A percentile compares a stretch with the other conserved stretches of the same genome.
phyloP scores from a whole-genome alignment of 2,113 vertebrate species.

The Odontophorus gujanensis region DNA sequence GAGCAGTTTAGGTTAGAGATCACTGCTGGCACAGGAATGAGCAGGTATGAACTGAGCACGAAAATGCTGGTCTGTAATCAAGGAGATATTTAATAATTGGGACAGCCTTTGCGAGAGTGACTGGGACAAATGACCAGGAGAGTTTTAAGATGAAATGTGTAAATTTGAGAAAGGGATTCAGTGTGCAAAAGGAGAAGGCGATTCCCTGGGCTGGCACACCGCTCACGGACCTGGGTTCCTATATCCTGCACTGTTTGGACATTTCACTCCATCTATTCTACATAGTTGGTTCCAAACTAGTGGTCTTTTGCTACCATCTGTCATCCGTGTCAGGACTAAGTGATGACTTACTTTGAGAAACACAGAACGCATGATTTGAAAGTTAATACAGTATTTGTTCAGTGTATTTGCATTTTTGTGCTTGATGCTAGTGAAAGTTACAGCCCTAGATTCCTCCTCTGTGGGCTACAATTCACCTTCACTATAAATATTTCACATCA shows the following conservation, averaged over 20 bases:
- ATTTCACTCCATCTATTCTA: background rate
- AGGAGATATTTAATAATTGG: background rate
- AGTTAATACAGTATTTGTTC: constrained; percentile 67
- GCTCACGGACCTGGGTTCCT: background rate
- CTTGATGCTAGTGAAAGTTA: constrained; percentile 56
- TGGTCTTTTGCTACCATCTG: constrained; percentile 51
- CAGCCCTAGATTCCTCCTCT: constrained; percentile 59
- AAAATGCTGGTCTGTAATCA: background rate
- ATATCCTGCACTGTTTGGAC: background rate
- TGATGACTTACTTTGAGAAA: constrained; percentile 37
- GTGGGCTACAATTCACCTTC: constrained; percentile 71
- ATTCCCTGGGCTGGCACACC: background rate
- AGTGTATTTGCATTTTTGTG: constrained; percentile 69
- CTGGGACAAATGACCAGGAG: background rate
- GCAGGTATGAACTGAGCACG: background rate
- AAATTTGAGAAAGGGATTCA: background rate
- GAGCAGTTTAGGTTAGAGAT: background rate
- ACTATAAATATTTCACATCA: constrained; percentile 74
- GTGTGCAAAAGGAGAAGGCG: background rate
- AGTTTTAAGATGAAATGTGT: background rate
- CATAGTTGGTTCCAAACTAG: background rate
- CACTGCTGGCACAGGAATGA: background rate
- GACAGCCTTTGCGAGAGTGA: background rate
- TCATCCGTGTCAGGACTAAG: constrained; percentile 29
- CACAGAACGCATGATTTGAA: constrained; percentile 57